Evolutionary conservation across 2,888 invertebrate species (phyloP).

Genomic region (Caenorhabditis japonica): DNA sequence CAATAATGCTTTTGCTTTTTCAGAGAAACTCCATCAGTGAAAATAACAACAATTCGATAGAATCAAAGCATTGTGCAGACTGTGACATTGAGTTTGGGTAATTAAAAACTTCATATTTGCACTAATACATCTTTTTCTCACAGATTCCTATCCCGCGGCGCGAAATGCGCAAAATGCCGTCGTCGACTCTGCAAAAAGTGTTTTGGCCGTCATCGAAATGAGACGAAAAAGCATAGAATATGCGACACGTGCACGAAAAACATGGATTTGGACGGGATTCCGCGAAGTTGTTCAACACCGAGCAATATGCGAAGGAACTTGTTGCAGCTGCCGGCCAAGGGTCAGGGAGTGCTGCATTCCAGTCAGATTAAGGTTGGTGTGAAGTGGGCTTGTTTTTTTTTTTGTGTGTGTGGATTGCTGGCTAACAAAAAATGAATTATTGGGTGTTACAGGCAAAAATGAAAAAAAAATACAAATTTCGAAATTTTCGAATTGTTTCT

Average conservation of each 20-base stretch:
- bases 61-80: slow-evolving; percentile 68
- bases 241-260: slow-evolving; percentile 68
- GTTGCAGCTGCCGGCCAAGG: slow-evolving; percentile 51
- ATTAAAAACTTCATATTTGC: not conserved
- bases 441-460: too few species aligned
- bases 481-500: too few species aligned
- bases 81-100: slow-evolving; percentile 74
- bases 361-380: slow-evolving; percentile 55
- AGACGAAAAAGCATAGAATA: slow-evolving; percentile 61
- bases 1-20: slow-evolving; percentile 7
- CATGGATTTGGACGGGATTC: slow-evolving; percentile 55
- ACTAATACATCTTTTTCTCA: not conserved
- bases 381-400: too few species aligned
- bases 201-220: slow-evolving; percentile 68
- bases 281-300: slow-evolving; percentile 54
- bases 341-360: slow-evolving; percentile 52
- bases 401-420: too few species aligned
- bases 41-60: slow-evolving; percentile 45
- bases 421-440: too few species aligned
- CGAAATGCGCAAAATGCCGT: slow-evolving; percentile 65
- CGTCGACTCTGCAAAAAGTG: slow-evolving; percentile 74
- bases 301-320: slow-evolving; percentile 49
- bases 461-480: too few species aligned
- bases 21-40: slow-evolving; percentile 59
- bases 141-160: slow-evolving; percentile 58